These are phyloP conservation scores for Anolis carolinensis DNA, from an alignment of 2,113 vertebrate genomes.

Conservation along the genomic window DNA sequence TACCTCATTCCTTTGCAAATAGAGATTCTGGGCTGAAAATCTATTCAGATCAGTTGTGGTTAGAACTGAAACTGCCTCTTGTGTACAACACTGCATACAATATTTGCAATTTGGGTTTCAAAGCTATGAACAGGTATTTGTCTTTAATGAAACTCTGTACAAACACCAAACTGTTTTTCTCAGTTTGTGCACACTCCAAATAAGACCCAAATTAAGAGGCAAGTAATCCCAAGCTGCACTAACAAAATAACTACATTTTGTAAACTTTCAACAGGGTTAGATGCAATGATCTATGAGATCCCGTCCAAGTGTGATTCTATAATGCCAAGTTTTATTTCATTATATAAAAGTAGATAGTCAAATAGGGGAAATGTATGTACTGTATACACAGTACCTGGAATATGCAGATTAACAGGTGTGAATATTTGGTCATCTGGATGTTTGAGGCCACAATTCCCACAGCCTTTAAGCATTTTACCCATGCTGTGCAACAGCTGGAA, in stretches of 20 bases:
- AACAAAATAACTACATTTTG: background rate
- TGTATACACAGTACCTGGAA: too few species aligned
- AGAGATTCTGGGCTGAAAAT: background rate
- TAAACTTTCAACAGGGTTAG: too few species aligned
- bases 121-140: background rate
- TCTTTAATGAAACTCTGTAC: background rate
- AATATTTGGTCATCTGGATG: background rate
- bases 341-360: too few species aligned
- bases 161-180: constrained; percentile 2
- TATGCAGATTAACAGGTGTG: too few species aligned
- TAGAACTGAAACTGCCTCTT: constrained; percentile 4
- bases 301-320: too few species aligned
- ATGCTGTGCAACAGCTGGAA: background rate
- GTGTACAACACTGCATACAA: background rate
- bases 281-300: too few species aligned
- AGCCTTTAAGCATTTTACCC: background rate
- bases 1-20: background rate
- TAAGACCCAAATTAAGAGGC: background rate
- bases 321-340: too few species aligned
- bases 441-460: background rate
- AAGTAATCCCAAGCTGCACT: background rate
- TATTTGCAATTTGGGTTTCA: background rate
- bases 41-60: constrained; percentile 7
- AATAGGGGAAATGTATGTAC: too few species aligned
- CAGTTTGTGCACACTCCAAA: background rate